phyloP scores from a whole-genome alignment of 2,113 vertebrate genomes.

The Eolophus roseicapilla region DNA sequence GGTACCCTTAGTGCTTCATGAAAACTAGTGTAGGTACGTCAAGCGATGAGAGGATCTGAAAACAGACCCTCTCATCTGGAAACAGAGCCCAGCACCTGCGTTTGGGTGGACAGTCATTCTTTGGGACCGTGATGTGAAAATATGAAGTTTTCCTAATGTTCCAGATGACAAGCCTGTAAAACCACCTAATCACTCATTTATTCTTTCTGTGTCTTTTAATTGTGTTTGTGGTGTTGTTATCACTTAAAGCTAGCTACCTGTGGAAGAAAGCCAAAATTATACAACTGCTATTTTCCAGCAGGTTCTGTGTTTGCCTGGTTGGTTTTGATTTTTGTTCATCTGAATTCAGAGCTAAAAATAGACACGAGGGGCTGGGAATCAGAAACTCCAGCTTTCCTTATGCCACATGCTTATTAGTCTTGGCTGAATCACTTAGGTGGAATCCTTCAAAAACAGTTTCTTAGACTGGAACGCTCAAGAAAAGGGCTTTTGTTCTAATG shows the following conservation, averaged over 20 bases:
- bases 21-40: not conserved
- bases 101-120: not conserved
- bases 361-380: not conserved
- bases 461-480: not conserved
- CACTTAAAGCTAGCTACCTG: not conserved
- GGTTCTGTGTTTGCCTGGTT: not conserved
- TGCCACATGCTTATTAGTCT: slow-evolving; percentile 12
- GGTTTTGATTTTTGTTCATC: slow-evolving; percentile 20
- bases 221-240: not conserved
- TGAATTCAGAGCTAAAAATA: slow-evolving; percentile 41
- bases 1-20: not conserved
- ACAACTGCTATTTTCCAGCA: not conserved
- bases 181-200: not conserved
- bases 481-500: not conserved
- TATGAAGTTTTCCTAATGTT: not conserved
- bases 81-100: not conserved
- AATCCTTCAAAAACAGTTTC: not conserved
- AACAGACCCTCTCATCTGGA: not conserved
- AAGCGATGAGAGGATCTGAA: not conserved
- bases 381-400: slow-evolving; percentile 18
- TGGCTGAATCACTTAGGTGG: not conserved
- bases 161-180: not conserved
- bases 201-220: not conserved
- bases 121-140: not conserved
- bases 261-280: not conserved